phyloP scores from a whole-genome alignment of 2,113 vertebrate genomes.

The Chloropsis cyanopogon region DNA sequence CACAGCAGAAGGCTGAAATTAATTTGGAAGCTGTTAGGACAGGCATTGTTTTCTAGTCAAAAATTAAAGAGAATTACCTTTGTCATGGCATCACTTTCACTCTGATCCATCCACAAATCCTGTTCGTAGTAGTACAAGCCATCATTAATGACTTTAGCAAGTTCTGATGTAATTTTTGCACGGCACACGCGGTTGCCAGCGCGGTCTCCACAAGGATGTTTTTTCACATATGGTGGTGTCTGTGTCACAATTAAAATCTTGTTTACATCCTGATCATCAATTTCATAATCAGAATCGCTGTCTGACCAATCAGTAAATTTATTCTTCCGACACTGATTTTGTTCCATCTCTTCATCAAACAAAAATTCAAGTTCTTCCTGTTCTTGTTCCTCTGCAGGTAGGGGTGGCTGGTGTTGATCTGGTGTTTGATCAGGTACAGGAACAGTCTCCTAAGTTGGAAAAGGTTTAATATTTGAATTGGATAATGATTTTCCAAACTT shows the following conservation, averaged over 20 bases:
- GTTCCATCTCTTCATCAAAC: conserved; percentile 78
- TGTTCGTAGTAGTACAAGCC: conserved; percentile 78
- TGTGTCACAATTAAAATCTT: conserved; percentile 81
- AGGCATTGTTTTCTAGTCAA: background rate
- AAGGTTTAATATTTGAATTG: background rate
- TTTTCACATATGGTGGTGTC: conserved; percentile 74
- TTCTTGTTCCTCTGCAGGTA: conserved; percentile 61
- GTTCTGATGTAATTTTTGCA: conserved; percentile 74
- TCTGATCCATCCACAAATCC: conserved; percentile 73
- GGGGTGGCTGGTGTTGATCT: conserved; percentile 28
- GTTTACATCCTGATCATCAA: conserved; percentile 78
- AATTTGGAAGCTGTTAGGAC: background rate
- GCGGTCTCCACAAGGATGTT: conserved; percentile 65
- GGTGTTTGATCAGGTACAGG: conserved; percentile 10
- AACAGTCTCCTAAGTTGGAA: conserved; percentile 66
- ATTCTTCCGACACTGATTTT: conserved; percentile 65
- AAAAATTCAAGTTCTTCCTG: conserved; percentile 92
- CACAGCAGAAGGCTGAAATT: background rate
- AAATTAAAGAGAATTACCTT: conserved; percentile 68
- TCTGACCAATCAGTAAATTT: conserved; percentile 76
- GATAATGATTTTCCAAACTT: background rate
- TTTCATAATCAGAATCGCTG: conserved; percentile 78
- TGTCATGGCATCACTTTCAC: conserved; percentile 49
- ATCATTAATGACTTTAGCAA: conserved; percentile 78
- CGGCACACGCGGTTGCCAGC: conserved; percentile 55